Evolutionary conservation across 1,140 invertebrate species (phyloP).

Genomic region (Neoseiulus cucumeris): DNA sequence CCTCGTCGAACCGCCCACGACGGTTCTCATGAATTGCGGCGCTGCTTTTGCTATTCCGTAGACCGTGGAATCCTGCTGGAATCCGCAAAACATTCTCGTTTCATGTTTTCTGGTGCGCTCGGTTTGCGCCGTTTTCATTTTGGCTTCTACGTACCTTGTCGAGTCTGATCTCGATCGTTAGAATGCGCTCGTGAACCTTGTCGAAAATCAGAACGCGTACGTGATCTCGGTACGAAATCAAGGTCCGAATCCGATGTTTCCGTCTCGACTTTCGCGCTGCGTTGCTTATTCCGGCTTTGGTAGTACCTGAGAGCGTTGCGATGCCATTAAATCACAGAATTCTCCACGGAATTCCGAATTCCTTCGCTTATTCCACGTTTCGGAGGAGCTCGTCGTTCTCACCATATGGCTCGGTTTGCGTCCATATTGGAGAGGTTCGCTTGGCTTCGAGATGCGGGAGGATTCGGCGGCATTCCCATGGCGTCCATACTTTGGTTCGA

Average conservation of each 20-base stretch:
- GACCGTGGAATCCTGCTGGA: too few species aligned
- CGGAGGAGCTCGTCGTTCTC: background rate
- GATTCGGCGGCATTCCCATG: background rate
- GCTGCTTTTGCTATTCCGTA: too few species aligned
- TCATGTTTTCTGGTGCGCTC: too few species aligned
- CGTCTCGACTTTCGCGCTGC: background rate
- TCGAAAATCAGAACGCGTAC: background rate
- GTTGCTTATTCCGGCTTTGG: background rate
- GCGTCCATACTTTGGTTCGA: background rate
- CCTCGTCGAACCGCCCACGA: too few species aligned
- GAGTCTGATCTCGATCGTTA: too few species aligned
- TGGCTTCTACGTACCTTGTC: too few species aligned
- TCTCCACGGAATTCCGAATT: too few species aligned
- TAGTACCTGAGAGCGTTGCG: background rate
- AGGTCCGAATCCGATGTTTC: constrained; percentile 4
- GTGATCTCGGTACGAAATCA: constrained; percentile 6
- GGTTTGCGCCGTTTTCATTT: too few species aligned
- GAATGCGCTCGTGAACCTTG: background rate
- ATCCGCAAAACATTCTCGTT: too few species aligned
- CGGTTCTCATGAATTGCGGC: too few species aligned
- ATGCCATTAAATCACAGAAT: too few species aligned
- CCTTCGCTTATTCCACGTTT: too few species aligned
- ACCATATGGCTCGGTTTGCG: constrained; percentile 1
- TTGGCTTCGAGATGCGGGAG: background rate
- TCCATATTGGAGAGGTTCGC: background rate